These are phyloP conservation scores for Crax fasciolata DNA, from an alignment of 2,797 vertebrate species.

Conservation along the genomic window DNA sequence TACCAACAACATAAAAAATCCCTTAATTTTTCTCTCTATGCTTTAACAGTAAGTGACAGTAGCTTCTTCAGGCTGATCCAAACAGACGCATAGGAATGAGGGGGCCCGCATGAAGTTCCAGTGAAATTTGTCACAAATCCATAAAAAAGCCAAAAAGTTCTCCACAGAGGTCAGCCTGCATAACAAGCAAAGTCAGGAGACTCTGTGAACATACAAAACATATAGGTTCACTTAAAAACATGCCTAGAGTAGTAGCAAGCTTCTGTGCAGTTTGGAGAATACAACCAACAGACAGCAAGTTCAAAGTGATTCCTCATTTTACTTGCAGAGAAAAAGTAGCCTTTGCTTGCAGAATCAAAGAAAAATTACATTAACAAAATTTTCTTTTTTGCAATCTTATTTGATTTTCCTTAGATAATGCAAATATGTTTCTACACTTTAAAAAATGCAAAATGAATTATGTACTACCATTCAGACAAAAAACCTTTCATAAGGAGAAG, in stretches of 20 bases:
- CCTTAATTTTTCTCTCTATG: not conserved
- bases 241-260: not conserved
- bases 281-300: conserved; percentile 13
- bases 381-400: conserved; percentile 32
- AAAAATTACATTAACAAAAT: conserved; percentile 49
- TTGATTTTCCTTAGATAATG: conserved; percentile 57
- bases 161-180: not conserved
- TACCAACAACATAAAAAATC: not conserved
- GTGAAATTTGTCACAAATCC: not conserved
- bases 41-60: not conserved
- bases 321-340: conserved; percentile 54
- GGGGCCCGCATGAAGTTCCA: not conserved
- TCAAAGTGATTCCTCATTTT: conserved; percentile 44
- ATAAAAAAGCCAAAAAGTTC: not conserved
- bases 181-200: not conserved
- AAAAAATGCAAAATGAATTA: conserved; percentile 46
- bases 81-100: not conserved
- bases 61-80: not conserved
- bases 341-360: conserved; percentile 27
- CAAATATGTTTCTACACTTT: conserved; percentile 38
- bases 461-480: not conserved
- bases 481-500: not conserved
- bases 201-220: not conserved
- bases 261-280: not conserved
- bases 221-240: not conserved